Percentiles rank a stretch among this genome's conserved stretches.
phyloP scores from a whole-genome alignment of 2,113 vertebrate genomes.

The Sceloporus undulatus region DNA sequence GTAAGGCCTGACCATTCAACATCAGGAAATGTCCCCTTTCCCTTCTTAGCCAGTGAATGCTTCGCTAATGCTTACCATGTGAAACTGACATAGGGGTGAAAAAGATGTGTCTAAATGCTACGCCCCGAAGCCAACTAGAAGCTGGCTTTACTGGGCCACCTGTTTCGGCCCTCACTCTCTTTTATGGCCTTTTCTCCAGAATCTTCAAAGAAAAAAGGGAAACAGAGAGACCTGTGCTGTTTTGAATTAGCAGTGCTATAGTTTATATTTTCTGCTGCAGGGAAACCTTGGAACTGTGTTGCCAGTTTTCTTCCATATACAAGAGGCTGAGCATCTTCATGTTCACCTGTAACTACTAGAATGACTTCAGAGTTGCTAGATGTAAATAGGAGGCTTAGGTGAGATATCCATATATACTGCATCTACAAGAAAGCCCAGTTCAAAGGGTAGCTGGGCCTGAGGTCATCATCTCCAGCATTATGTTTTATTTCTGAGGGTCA shows the following conservation, averaged over 20 bases:
- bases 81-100: neutral
- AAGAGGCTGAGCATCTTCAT: neutral
- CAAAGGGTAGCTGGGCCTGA: no score
- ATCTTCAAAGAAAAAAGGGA: neutral
- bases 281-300: neutral
- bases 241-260: neutral
- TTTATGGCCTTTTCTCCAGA: neutral
- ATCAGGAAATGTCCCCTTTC: neutral
- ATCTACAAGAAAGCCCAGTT: neutral
- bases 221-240: neutral
- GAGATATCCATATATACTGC: neutral
- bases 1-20: neutral
- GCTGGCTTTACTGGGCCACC: no score
- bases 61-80: neutral
- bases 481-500: no score
- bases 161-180: no score
- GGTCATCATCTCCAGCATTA: no score
- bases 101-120: no score
- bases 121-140: no score
- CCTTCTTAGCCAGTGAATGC: neutral
- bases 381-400: neutral
- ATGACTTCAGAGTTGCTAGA: neutral
- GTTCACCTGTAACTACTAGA: neutral
- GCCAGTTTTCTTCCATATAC: neutral
- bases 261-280: neutral